phyloP scores from a whole-genome alignment of 2,113 vertebrate species.

The Choloepus hoffmanni region DNA sequence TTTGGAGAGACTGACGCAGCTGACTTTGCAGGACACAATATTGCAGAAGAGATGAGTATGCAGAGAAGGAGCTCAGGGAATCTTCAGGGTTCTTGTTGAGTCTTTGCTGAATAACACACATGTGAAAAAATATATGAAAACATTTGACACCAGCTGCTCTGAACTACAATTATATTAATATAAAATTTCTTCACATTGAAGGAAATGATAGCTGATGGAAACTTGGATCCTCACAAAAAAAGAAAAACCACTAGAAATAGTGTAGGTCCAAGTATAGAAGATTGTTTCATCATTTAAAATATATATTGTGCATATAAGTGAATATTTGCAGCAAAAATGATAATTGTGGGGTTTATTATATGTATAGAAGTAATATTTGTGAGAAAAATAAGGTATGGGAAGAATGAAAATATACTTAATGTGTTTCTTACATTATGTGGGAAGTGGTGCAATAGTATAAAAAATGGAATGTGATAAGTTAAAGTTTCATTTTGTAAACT shows the following conservation, averaged over 20 bases:
- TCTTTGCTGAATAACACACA: not conserved
- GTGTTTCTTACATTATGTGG: not conserved
- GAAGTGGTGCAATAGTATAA: not conserved
- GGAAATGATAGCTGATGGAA: not conserved
- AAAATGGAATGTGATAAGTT: not conserved
- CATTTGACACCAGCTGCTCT: not conserved
- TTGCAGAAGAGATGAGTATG: not conserved
- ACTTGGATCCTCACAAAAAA: not conserved
- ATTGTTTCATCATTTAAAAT: not conserved
- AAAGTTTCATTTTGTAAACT: not conserved
- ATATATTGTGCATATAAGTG: not conserved
- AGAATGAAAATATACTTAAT: not conserved
- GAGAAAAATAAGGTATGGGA: not conserved
- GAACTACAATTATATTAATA: not conserved
- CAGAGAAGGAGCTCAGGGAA: not conserved
- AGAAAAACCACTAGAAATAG: not conserved
- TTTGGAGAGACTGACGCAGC: not conserved
- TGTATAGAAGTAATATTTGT: not conserved
- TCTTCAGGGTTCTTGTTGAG: not conserved
- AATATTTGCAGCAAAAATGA: not conserved
- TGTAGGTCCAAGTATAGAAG: not conserved
- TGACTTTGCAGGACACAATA: not conserved
- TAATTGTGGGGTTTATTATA: not conserved
- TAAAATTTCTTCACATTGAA: not conserved
- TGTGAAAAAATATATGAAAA: not conserved